These are phyloP conservation scores for Clarias pachynema DNA, from an alignment of 2,797 vertebrate species.

Conservation along the genomic window DNA sequence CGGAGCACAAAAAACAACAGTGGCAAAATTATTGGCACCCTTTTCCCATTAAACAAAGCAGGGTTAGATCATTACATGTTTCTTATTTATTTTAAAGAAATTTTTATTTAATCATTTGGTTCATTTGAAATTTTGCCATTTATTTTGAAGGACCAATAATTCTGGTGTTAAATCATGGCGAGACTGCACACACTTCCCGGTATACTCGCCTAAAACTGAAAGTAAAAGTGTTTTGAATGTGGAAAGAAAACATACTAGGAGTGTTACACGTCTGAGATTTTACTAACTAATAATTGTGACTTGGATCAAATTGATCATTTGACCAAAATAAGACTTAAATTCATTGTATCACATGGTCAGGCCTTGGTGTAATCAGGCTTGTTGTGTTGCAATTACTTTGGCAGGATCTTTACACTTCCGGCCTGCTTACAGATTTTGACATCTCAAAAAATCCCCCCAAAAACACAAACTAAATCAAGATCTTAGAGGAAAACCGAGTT, in stretches of 20 bases:
- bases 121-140: background rate
- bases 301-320: background rate
- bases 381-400: conserved; percentile 23
- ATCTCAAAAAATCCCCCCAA: conserved; percentile 9
- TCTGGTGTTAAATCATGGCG: background rate
- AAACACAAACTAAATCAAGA: background rate
- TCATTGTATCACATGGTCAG: background rate
- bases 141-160: background rate
- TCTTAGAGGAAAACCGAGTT: background rate
- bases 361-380: conserved; percentile 9
- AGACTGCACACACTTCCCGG: background rate
- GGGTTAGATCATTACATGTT: background rate
- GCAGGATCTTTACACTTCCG: conserved; percentile 33
- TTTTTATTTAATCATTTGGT: background rate
- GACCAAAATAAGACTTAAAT: background rate
- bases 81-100: background rate
- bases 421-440: conserved; percentile 27
- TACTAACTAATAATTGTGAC: background rate
- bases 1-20: background rate
- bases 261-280: background rate
- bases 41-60: background rate
- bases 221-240: conserved; percentile 37
- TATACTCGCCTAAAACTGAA: conserved; percentile 26
- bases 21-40: background rate
- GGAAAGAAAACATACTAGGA: background rate